Conservation (phyloP, 2,113 vertebrate species). For the Mastomys coucha region DNA sequence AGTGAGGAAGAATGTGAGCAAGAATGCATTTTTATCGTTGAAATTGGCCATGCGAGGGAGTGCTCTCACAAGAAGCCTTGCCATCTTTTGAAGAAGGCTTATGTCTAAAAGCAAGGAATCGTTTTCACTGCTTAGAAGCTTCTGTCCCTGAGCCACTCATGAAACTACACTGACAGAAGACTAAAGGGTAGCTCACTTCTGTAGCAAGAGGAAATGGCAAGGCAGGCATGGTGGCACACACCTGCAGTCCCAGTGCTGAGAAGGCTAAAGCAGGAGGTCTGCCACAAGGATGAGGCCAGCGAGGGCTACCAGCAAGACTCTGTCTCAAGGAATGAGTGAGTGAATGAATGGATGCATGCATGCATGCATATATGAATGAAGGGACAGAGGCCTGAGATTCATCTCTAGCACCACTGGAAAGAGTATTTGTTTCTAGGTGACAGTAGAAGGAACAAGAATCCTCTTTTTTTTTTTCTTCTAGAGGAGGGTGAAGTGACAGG, state of each 20-base stretch:
- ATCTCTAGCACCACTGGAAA: neutral
- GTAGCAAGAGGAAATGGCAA: neutral
- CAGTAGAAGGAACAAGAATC: neutral
- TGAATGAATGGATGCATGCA: too few relatives aligned
- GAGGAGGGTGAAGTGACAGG: neutral
- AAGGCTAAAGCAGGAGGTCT: neutral
- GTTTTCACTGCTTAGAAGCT: constrained; percentile 44
- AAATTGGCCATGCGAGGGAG: constrained; percentile 43
- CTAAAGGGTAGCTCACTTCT: neutral
- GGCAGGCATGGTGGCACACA: neutral
- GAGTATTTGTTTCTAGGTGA: neutral
- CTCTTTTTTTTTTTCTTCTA: neutral
- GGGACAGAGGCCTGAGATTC: neutral
- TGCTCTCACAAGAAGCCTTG: constrained; percentile 46
- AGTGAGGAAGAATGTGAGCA: constrained; percentile 40
- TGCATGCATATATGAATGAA: neutral
- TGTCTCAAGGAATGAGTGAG: neutral
- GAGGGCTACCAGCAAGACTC: neutral
- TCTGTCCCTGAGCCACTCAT: constrained; percentile 12
- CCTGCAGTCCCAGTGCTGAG: neutral
- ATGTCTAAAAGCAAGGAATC: constrained; percentile 33
- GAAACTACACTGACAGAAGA: neutral
- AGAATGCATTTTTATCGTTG: neutral
- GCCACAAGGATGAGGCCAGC: neutral
- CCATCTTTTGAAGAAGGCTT: constrained; percentile 49